Evolutionary conservation across 1,140 invertebrate genomes (phyloP).

Genomic region (Caenorhabditis remanei): DNA sequence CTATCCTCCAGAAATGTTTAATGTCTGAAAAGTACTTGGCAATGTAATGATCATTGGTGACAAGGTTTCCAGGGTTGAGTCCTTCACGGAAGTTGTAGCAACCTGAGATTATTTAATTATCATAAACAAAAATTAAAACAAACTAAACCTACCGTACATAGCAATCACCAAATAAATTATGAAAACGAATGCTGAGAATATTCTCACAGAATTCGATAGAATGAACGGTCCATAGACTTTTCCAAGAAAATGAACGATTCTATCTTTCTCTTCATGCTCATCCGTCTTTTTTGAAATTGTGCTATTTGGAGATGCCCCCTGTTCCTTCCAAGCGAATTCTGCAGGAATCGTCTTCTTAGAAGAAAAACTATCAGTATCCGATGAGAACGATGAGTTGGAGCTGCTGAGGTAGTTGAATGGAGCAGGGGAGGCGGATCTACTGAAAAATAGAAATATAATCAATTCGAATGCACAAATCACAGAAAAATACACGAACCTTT

Average conservation of each 20-base stretch:
- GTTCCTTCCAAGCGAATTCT: slow-evolving; percentile 25
- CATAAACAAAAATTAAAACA: not conserved
- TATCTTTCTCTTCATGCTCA: slow-evolving; percentile 36
- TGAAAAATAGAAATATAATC: not conserved
- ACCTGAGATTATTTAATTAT: slow-evolving; percentile 82
- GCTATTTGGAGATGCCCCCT: not conserved
- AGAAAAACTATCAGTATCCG: slow-evolving; percentile 36
- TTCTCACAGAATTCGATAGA: slow-evolving; percentile 85
- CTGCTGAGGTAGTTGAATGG: slow-evolving; percentile 44
- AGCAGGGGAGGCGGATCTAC: slow-evolving; percentile 30
- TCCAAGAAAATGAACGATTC: slow-evolving; percentile 83
- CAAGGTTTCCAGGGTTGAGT: slow-evolving; percentile 75
- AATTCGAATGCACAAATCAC: not conserved
- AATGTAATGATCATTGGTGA: slow-evolving; percentile 76
- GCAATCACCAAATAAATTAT: slow-evolving; percentile 87
- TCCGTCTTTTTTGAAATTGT: not conserved
- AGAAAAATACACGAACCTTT: slow-evolving; percentile 35
- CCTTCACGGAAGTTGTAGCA: slow-evolving; percentile 86
- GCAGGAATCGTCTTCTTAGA: slow-evolving; percentile 60
- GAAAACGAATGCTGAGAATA: slow-evolving; percentile 86
- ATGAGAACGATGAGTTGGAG: slow-evolving; percentile 41
- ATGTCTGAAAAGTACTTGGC: slow-evolving; percentile 75
- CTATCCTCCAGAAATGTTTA: slow-evolving; percentile 75
- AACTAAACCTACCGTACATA: slow-evolving; percentile 67
- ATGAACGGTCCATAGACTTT: slow-evolving; percentile 84